Evolutionary conservation across 2,888 invertebrate species (phyloP).

Genomic region (Dorcus hopei): DNA sequence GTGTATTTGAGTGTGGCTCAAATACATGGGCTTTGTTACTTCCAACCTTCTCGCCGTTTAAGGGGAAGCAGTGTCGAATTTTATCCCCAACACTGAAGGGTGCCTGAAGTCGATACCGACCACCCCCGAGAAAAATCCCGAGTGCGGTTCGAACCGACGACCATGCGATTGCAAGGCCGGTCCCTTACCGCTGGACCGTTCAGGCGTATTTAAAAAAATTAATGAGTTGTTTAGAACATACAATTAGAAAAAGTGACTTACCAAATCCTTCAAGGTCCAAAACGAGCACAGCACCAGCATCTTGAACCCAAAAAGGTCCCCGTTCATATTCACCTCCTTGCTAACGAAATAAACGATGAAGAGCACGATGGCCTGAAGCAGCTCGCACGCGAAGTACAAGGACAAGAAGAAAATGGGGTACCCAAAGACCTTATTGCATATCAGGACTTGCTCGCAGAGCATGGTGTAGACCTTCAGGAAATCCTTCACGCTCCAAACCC

Average conservation of each 20-base stretch:
- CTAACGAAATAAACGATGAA: not conserved
- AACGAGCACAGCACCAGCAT: constrained; percentile 3
- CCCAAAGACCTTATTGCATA: constrained; percentile 3
- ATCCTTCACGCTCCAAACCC: not conserved
- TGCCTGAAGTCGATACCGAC: too few species aligned
- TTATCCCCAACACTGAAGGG: too few species aligned
- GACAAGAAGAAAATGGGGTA: constrained; percentile 1
- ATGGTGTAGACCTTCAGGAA: constrained; percentile 1
- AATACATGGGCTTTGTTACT: too few species aligned
- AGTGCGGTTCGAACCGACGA: too few species aligned
- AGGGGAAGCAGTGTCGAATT: too few species aligned
- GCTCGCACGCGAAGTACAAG: not conserved
- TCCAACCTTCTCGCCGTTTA: too few species aligned
- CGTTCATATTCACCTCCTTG: not conserved
- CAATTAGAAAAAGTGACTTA: not conserved
- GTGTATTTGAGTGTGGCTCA: too few species aligned
- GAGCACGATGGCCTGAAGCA: not conserved
- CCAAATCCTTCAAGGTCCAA: constrained; percentile 11
- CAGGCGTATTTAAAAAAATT: too few species aligned
- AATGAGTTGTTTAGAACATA: not conserved
- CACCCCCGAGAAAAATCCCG: too few species aligned
- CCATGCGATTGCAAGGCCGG: too few species aligned
- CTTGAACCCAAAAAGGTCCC: not conserved
- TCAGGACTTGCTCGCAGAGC: constrained; percentile 3
- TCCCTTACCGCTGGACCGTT: too few species aligned